Evolutionary conservation across 2,113 vertebrate species (phyloP).

Genomic region (Euleptes europaea): DNA sequence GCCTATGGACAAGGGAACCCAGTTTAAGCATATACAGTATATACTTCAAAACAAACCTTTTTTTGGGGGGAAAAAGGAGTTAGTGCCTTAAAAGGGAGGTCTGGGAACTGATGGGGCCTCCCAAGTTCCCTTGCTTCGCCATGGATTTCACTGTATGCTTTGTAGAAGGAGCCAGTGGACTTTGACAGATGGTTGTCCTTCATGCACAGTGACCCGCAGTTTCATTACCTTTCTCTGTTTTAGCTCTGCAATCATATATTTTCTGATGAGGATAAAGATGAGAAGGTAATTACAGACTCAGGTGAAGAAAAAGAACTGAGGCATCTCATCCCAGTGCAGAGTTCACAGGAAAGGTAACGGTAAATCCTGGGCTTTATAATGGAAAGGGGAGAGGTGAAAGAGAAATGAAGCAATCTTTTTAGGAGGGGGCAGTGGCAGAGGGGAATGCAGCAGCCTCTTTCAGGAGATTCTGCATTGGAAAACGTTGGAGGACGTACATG

Average conservation of each 20-base stretch:
- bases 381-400: neutral
- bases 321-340: neutral
- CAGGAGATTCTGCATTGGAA: neutral
- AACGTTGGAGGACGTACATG: neutral
- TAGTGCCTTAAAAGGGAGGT: neutral
- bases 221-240: neutral
- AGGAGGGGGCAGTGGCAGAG: neutral
- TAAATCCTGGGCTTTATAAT: neutral
- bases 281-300: neutral
- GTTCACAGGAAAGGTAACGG: neutral
- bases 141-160: neutral
- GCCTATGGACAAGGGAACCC: neutral
- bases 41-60: neutral
- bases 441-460: neutral
- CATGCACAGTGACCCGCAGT: neutral
- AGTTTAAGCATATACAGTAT: neutral
- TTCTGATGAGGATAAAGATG: neutral
- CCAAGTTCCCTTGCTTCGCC: neutral
- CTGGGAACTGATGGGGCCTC: neutral
- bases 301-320: fast-evolving
- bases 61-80: neutral
- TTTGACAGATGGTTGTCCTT: neutral
- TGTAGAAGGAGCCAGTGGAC: too few relatives aligned
- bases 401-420: too few relatives aligned
- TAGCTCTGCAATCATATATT: neutral